Conservation (phyloP, 2,113 vertebrate genomes). For the Podilymbus podiceps region DNA sequence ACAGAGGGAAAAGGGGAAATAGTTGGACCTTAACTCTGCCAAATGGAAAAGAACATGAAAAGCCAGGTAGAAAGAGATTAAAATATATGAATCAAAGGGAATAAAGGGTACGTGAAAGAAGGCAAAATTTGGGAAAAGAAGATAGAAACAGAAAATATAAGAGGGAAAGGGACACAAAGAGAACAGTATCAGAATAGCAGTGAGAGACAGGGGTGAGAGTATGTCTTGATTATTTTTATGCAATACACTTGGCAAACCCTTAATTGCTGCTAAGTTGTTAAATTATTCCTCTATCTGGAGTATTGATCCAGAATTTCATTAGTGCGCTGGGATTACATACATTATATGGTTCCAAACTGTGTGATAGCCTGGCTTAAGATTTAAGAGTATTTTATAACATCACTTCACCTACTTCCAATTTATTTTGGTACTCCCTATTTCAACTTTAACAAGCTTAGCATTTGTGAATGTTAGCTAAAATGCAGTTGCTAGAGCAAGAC, state of each 20-base stretch:
- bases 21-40: neutral
- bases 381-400: neutral
- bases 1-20: neutral
- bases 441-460: neutral
- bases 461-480: neutral
- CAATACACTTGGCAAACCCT: neutral
- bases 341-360: neutral
- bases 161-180: neutral
- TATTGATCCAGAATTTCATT: conserved; percentile 41
- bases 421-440: neutral
- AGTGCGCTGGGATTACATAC: neutral
- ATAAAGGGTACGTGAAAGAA: neutral
- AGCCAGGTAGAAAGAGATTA: neutral
- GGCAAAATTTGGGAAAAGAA: neutral
- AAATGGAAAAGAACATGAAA: neutral
- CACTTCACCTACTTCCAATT: neutral
- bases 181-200: neutral
- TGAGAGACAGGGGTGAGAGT: neutral
- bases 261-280: conserved; percentile 8
- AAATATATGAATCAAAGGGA: neutral
- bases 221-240: neutral
- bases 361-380: neutral
- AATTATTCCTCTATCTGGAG: conserved; percentile 12
- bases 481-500: neutral
- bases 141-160: neutral